A percentile compares a stretch with the other conserved stretches of the same genome.
phyloP scores from a whole-genome alignment of 2,797 vertebrate genomes.

The Pseudomugil gertrudae region DNA sequence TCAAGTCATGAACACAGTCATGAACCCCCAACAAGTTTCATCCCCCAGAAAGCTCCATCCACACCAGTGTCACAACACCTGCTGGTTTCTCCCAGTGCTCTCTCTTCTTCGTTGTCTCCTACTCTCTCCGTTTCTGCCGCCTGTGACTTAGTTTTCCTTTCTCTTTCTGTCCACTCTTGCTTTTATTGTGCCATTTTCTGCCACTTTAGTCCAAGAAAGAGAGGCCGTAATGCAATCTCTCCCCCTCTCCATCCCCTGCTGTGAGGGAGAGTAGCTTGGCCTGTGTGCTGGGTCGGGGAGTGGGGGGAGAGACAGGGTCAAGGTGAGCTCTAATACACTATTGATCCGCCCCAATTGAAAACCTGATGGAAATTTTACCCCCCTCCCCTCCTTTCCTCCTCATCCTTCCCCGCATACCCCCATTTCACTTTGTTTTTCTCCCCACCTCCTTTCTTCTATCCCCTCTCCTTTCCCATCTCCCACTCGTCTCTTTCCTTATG shows the following conservation, averaged over 20 bases:
- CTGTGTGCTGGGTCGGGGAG: conserved; percentile 80
- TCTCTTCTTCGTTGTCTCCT: conserved; percentile 48
- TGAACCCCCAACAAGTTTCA: conserved; percentile 40
- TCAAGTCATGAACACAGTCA: conserved; percentile 39
- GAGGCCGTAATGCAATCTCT: conserved; percentile 85
- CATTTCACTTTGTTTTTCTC: conserved; percentile 37
- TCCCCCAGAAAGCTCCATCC: conserved; percentile 49
- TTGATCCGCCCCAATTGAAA: conserved; percentile 90
- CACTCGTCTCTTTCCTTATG: conserved; percentile 69
- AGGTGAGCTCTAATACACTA: conserved; percentile 91
- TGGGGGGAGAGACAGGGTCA: conserved; percentile 84
- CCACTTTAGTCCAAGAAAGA: conserved; percentile 84
- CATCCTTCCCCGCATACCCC: conserved; percentile 51
- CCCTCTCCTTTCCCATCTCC: conserved; percentile 63
- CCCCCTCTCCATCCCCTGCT: conserved; percentile 82
- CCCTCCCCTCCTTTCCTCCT: conserved; percentile 66
- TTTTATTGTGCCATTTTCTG: conserved; percentile 88
- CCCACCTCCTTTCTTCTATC: conserved; percentile 46
- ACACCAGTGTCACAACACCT: conserved; percentile 52
- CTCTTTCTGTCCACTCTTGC: conserved; percentile 67
- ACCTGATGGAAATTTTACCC: conserved; percentile 89
- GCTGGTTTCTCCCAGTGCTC: conserved; percentile 48
- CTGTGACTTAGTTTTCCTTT: conserved; percentile 67
- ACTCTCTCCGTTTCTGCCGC: conserved; percentile 61
- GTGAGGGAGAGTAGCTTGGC: conserved; percentile 86